These are phyloP conservation scores for Anoura caudifer DNA, from an alignment of 2,113 vertebrate genomes.

Conservation along the genomic window DNA sequence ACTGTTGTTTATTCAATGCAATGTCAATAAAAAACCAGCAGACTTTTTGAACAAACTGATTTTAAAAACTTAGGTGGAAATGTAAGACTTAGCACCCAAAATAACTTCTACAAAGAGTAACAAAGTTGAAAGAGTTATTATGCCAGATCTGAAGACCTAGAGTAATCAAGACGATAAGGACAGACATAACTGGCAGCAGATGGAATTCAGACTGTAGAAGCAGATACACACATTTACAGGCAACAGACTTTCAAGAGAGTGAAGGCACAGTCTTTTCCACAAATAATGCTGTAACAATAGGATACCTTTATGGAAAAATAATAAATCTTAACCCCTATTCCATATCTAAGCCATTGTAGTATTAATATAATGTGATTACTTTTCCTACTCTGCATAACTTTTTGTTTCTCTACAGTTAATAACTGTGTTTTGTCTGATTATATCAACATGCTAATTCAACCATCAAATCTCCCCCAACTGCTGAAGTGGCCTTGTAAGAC, in stretches of 20 bases:
- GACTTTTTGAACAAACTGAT: not conserved
- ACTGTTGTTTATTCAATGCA: not conserved
- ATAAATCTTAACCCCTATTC: not conserved
- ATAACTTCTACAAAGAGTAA: not conserved
- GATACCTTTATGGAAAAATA: not conserved
- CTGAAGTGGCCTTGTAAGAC: not conserved
- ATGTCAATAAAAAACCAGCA: not conserved
- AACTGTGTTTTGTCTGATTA: not conserved
- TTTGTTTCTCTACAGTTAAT: not conserved
- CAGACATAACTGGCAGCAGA: not conserved
- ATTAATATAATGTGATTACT: not conserved
- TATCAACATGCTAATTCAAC: not conserved
- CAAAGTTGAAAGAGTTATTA: not conserved
- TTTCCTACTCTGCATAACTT: not conserved
- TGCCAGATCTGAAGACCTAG: not conserved
- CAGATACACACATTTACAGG: not conserved
- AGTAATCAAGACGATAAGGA: not conserved
- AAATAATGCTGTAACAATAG: not conserved
- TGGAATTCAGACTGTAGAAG: not conserved
- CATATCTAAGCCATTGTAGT: not conserved
- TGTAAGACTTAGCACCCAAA: not conserved
- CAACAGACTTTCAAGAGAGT: not conserved
- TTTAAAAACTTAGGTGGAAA: not conserved
- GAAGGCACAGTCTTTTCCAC: not conserved
- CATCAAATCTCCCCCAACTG: not conserved